Evolutionary conservation across 1,140 invertebrate species (phyloP).

Genomic region (Panagrolaimus sp.): DNA sequence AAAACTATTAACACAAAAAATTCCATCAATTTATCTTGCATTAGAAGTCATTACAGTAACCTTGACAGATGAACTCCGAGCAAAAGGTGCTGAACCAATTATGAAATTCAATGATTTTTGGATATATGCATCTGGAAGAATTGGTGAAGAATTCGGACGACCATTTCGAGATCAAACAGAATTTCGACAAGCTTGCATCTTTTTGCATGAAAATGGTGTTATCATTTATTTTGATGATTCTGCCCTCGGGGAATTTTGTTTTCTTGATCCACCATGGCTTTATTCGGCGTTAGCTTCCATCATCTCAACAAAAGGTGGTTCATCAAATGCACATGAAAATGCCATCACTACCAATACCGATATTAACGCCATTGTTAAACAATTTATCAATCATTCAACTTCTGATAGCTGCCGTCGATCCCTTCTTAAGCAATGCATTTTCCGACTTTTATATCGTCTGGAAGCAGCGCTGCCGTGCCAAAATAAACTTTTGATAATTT

Average conservation of each 20-base stretch:
- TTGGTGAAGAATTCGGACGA: slow-evolving; percentile 63
- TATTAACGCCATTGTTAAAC: slow-evolving; percentile 19
- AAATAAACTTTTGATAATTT: slow-evolving; percentile 78
- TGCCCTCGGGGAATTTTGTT: slow-evolving; percentile 84
- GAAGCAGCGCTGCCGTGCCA: slow-evolving; percentile 97
- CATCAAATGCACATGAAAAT: slow-evolving; percentile 21
- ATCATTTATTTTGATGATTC: slow-evolving; percentile 96
- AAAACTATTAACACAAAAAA: slow-evolving; percentile 80
- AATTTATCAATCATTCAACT: not conserved
- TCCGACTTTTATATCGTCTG: slow-evolving; percentile 87
- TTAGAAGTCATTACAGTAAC: slow-evolving; percentile 71
- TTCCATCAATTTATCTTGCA: slow-evolving; percentile 88
- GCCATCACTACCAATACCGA: slow-evolving; percentile 18
- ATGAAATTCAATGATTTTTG: slow-evolving; percentile 78
- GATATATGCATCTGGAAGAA: slow-evolving; percentile 65
- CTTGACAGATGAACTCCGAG: slow-evolving; percentile 59
- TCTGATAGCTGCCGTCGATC: slow-evolving; percentile 45
- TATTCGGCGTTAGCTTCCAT: slow-evolving; percentile 76
- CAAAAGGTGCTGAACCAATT: slow-evolving; percentile 74
- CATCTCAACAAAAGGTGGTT: slow-evolving; percentile 16
- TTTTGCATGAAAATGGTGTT: slow-evolving; percentile 95
- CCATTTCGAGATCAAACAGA: slow-evolving; percentile 78
- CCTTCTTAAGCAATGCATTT: slow-evolving; percentile 70
- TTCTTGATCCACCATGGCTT: slow-evolving; percentile 94
- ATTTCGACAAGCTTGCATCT: slow-evolving; percentile 85